Evolutionary conservation across 2,113 vertebrate genomes (phyloP).

Genomic region (Bombycilla garrulus): DNA sequence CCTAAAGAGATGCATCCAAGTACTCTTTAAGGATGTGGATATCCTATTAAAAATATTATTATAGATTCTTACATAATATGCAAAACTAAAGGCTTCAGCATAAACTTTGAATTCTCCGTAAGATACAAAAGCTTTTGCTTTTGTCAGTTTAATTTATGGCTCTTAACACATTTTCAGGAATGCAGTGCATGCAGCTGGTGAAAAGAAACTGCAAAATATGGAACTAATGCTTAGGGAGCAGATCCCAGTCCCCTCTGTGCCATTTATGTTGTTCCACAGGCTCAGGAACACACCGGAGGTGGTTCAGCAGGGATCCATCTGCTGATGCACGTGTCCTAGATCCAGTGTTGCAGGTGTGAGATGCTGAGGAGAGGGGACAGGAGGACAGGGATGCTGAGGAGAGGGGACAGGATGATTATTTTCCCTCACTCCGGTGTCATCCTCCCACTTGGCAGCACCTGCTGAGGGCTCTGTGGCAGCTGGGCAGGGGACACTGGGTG

Average conservation of each 20-base stretch:
- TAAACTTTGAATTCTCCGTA: not conserved
- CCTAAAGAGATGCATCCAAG: not conserved
- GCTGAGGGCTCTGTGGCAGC: not conserved
- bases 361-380: not conserved
- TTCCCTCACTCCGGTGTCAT: rapidly evolving
- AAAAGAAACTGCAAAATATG: not conserved
- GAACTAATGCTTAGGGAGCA: not conserved
- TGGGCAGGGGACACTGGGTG: not conserved
- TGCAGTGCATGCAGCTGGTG: not conserved
- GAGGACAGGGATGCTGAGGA: too few relatives aligned
- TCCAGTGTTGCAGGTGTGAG: too few relatives aligned
- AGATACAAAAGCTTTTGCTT: not conserved
- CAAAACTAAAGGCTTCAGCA: not conserved
- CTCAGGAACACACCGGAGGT: not conserved
- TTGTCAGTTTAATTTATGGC: not conserved
- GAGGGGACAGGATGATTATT: too few relatives aligned
- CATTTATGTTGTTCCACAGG: not conserved
- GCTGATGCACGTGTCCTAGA: rapidly evolving
- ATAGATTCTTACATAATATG: not conserved
- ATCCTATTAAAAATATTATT: not conserved
- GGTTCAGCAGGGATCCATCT: not conserved
- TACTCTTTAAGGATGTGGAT: not conserved
- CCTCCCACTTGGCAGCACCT: not conserved
- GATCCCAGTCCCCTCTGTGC: not conserved
- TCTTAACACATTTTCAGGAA: not conserved